These are phyloP conservation scores for Andricus grossulariae DNA, from an alignment of 1,140 invertebrate species.

Conservation along the genomic window DNA sequence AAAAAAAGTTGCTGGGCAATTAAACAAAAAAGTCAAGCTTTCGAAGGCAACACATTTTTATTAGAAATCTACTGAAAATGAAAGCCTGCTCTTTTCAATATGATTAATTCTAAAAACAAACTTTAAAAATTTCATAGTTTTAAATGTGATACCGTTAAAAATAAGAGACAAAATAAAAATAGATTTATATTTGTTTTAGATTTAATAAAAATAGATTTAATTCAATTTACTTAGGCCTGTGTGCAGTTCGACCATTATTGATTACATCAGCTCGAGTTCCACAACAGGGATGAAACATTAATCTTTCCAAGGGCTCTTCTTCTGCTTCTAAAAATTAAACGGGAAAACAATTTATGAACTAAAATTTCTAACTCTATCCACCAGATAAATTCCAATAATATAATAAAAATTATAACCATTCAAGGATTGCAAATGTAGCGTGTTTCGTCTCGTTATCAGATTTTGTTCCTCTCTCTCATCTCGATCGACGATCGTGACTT, in stretches of 20 bases:
- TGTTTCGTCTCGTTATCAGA: constrained; percentile 83
- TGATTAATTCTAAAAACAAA: too few relatives aligned
- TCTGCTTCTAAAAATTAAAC: constrained; percentile 60
- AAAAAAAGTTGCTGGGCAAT: too few relatives aligned
- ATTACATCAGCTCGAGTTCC: constrained; percentile 94
- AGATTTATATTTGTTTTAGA: too few relatives aligned
- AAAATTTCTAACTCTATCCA: constrained; percentile 24
- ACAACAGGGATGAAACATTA: constrained; percentile 93
- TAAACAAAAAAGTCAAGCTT: too few relatives aligned
- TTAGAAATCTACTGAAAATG: too few relatives aligned
- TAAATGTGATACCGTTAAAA: not conserved
- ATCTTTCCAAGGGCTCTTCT: constrained; percentile 78
- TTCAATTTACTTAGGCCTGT: constrained; percentile 89
- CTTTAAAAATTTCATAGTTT: constrained; percentile 12
- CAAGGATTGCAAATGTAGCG: constrained; percentile 74
- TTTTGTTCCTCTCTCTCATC: constrained; percentile 88
- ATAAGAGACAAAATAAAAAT: too few relatives aligned
- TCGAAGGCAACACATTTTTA: too few relatives aligned
- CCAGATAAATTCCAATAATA: constrained; percentile 12
- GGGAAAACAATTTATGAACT: not conserved
- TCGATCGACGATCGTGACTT: constrained; percentile 89
- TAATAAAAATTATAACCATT: constrained; percentile 58
- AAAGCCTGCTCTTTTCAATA: too few relatives aligned
- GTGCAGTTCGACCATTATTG: constrained; percentile 91
- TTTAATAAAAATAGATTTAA: constrained; percentile 33